phyloP scores from a whole-genome alignment of 1,140 invertebrate genomes.

The Diachasma alloeum region DNA sequence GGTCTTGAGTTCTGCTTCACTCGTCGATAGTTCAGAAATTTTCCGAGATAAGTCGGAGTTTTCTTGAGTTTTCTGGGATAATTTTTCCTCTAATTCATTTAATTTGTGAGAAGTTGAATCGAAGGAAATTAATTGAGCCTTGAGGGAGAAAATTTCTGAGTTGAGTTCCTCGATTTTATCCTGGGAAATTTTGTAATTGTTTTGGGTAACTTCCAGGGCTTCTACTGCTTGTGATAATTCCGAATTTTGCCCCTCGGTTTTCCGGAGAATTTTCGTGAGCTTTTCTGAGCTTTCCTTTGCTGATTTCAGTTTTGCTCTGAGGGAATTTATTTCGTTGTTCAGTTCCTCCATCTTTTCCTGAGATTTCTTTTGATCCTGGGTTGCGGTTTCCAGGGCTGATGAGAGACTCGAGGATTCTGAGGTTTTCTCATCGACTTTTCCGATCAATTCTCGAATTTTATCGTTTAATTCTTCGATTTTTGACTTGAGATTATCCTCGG shows the following conservation, averaged over 20 bases:
- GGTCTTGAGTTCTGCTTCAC: background rate
- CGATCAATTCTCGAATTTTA: conserved; percentile 52
- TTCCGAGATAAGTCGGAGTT: conserved; percentile 11
- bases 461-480: conserved; percentile 39
- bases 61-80: conserved; percentile 40
- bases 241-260: background rate
- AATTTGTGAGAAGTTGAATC: conserved; percentile 10
- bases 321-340: conserved; percentile 11
- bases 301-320: background rate
- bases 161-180: conserved; percentile 24
- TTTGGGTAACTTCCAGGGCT: background rate
- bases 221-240: background rate
- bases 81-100: conserved; percentile 37
- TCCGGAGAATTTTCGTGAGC: background rate
- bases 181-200: background rate
- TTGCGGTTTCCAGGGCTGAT: conserved; percentile 19
- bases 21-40: background rate
- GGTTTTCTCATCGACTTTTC: conserved; percentile 53
- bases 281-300: background rate
- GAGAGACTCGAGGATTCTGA: conserved; percentile 31
- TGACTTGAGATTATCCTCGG: conserved; percentile 36
- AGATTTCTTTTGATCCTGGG: background rate
- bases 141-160: conserved; percentile 7
- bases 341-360: background rate
- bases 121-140: background rate